These are phyloP conservation scores for Drosophila diplacantha DNA, from an alignment of 2,888 invertebrate species.

Conservation along the genomic window DNA sequence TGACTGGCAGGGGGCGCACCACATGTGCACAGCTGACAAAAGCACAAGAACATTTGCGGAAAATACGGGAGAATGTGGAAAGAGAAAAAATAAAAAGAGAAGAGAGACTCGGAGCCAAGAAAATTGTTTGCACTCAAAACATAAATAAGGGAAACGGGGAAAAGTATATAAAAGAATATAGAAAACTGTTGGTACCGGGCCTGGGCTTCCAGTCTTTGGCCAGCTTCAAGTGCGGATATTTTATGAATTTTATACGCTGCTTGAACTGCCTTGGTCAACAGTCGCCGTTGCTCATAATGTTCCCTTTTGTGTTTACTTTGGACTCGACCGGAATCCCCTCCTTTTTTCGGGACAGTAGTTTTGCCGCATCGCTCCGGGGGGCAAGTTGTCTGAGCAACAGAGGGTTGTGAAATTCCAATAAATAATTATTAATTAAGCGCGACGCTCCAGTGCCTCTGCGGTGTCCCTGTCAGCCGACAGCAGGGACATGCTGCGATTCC, in stretches of 20 bases:
- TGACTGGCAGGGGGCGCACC: slow-evolving; percentile 21
- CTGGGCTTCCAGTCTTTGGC: slow-evolving; percentile 34
- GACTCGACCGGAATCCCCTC: slow-evolving; percentile 16
- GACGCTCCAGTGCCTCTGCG: slow-evolving; percentile 8
- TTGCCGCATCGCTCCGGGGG: slow-evolving; percentile 23
- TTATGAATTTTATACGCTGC: slow-evolving; percentile 70
- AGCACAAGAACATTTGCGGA: slow-evolving; percentile 38
- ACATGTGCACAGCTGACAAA: slow-evolving; percentile 71
- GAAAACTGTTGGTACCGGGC: slow-evolving; percentile 17
- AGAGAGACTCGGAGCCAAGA: slow-evolving; percentile 31
- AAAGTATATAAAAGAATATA: slow-evolving; percentile 18
- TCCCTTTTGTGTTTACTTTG: slow-evolving; percentile 26
- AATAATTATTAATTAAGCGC: slow-evolving; percentile 37
- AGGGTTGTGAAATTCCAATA: slow-evolving; percentile 30
- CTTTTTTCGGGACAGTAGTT: slow-evolving; percentile 2
- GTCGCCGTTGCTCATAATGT: neutral
- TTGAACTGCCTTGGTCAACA: slow-evolving; percentile 52
- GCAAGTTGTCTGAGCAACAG: slow-evolving; percentile 1
- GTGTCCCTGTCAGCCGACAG: slow-evolving; percentile 15
- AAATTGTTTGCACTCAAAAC: slow-evolving; percentile 44
- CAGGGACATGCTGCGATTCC: slow-evolving; percentile 27
- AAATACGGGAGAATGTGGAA: slow-evolving; percentile 7
- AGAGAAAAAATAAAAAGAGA: neutral
- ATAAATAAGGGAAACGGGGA: slow-evolving; percentile 41
- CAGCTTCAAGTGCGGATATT: slow-evolving; percentile 66